Base-by-base conservation (phyloP, 2,113 vertebrate genomes). In the Leptobrachium leishanense region DNA sequence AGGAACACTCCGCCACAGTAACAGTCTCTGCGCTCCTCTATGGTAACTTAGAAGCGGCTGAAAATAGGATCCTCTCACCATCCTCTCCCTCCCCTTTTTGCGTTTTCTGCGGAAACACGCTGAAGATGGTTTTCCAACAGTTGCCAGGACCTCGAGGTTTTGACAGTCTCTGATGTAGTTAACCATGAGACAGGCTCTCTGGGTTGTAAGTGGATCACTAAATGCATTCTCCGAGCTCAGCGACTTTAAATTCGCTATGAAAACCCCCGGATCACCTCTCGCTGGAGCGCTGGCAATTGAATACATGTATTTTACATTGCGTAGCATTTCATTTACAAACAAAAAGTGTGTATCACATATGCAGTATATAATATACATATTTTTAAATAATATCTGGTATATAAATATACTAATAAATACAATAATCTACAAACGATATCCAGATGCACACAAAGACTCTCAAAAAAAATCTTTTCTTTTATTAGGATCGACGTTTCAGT, bases 41-140 rank as follows among this genome's bases (percentile, higher is more conserved):
- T 72, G 7, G 44, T 69, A 66, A 63, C 70, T 67, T 66, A 2
- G 13, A 50, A 73, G 71, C n/a, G 41, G 62, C 77, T 13, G 50
- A 62, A 80, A 80, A 80, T 80, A 80, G 77, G 10, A 40, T 54
- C 44, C 70, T 69, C 53, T 69, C 43, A 43, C 50, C 71, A 40
- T 41, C 43, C 76, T 40, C 15, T 63, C 39, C 8, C 20, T 68
- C 41, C 42, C 43, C 13, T 50, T 78, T 41, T 73, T 43, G 72
- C 44, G 39, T 11, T 50, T 78, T 41, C 66, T 43, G 72, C 44
- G 39, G 50, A 59, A 67, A 79, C 66, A 69, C 44, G 20, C 43
- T 46, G 54, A 12, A 31, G 57, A 70, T 67, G 39, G 69, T 15
- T 73, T 80, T 44, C 68, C 20, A 74, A 57, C 77, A 80, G 77